phyloP scores from a whole-genome alignment of 2,797 vertebrate species.

The Schizopygopsis malacanthus region DNA sequence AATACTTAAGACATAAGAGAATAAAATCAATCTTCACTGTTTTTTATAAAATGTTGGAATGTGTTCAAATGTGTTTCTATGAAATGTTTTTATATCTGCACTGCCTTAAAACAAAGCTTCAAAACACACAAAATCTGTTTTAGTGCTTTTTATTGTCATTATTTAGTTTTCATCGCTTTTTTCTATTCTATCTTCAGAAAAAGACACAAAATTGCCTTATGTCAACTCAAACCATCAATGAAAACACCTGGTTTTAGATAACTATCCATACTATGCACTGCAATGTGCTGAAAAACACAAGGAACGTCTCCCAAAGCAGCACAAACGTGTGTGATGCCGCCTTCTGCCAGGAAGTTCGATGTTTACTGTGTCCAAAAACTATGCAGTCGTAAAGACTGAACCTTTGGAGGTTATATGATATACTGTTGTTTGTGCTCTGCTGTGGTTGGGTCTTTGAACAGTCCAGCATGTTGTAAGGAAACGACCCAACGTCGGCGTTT shows the following conservation, averaged over 20 bases:
- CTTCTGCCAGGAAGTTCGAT: conserved; percentile 1
- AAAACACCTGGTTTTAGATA: conserved; percentile 69
- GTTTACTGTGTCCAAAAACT: conserved; percentile 1
- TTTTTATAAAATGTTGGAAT: neutral
- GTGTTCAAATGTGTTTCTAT: neutral
- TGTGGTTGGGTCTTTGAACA: conserved; percentile 44
- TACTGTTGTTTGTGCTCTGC: conserved; percentile 39
- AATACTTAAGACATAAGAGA: neutral
- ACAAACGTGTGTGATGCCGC: conserved; percentile 55
- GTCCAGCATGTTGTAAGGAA: conserved; percentile 49
- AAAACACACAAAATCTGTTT: conserved; percentile 66
- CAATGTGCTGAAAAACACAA: conserved; percentile 73
- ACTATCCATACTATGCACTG: conserved; percentile 71
- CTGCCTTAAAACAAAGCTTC: conserved; percentile 53
- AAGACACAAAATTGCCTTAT: conserved; percentile 75
- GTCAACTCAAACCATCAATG: conserved; percentile 74
- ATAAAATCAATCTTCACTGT: neutral
- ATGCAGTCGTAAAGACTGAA: conserved; percentile 1
- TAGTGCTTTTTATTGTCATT: conserved; percentile 56
- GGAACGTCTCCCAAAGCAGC: conserved; percentile 66
- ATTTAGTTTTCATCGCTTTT: conserved; percentile 73
- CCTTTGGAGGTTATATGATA: conserved; percentile 2
- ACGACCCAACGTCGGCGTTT: conserved; percentile 39
- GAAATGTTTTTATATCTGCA: neutral
- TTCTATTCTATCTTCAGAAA: conserved; percentile 75